phyloP scores from a whole-genome alignment of 2,797 vertebrate species.

The Chaetophractus vellerosus region DNA sequence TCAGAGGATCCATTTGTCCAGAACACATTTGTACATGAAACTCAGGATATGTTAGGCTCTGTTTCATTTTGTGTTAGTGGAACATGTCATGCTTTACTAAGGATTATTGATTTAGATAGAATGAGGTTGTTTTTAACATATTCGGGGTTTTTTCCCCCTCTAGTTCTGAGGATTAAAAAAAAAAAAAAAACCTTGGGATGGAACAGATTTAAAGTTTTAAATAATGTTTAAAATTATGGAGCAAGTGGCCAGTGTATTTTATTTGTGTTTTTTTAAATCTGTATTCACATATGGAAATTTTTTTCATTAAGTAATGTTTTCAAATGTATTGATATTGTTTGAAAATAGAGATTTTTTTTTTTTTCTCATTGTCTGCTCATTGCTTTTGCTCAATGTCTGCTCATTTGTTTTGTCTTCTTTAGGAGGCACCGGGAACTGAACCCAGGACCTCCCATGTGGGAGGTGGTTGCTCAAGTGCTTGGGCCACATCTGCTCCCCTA shows the following conservation, averaged over 20 bases:
- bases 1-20: background rate
- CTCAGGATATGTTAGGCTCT: constrained; percentile 29
- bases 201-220: constrained; percentile 22
- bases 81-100: background rate
- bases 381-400: too few species aligned
- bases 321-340: background rate
- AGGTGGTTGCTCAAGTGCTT: too few species aligned
- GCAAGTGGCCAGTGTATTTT: background rate
- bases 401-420: too few species aligned
- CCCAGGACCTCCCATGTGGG: too few species aligned
- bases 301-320: background rate
- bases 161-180: constrained; percentile 15
- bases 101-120: constrained; percentile 36
- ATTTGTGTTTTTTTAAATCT: background rate
- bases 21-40: constrained; percentile 14
- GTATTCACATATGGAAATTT: background rate
- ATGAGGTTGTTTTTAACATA: constrained; percentile 16
- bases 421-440: too few species aligned
- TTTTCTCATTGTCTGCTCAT: too few species aligned
- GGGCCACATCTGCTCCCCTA: too few species aligned
- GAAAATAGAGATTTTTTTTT: background rate
- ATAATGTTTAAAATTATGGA: constrained; percentile 43
- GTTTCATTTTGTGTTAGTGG: constrained; percentile 38
- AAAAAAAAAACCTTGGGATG: background rate
- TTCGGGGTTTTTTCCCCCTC: background rate